Evolutionary conservation across 2,888 invertebrate genomes (phyloP).

Genomic region (Conomelus anceps): DNA sequence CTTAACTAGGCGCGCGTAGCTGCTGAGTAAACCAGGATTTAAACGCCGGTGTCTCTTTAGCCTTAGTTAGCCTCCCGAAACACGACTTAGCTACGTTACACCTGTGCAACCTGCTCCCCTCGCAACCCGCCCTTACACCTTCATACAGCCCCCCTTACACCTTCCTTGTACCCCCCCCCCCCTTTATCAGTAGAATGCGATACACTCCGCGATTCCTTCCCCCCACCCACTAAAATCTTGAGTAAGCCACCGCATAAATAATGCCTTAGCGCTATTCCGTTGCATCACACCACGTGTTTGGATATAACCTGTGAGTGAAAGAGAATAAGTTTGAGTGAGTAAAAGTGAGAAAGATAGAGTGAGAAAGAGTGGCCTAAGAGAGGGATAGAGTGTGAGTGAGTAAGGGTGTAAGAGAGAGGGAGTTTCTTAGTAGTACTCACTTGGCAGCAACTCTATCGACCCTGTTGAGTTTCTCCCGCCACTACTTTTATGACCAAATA

Average conservation of each 20-base stretch:
- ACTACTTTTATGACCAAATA: background rate
- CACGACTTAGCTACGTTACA: background rate
- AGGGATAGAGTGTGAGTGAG: background rate
- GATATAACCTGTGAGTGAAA: background rate
- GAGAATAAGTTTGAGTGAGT: background rate
- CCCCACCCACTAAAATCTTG: background rate
- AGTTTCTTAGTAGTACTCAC: background rate
- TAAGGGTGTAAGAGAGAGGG: background rate
- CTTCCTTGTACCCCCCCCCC: background rate
- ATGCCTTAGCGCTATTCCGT: background rate
- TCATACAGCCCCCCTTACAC: background rate
- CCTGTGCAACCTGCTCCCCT: background rate
- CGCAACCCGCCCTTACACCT: too few relatives aligned
- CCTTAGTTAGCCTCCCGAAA: background rate
- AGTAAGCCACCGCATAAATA: background rate
- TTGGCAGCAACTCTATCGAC: background rate
- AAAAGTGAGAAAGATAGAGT: background rate
- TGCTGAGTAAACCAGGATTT: background rate
- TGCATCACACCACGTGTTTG: background rate
- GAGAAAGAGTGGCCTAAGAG: background rate
- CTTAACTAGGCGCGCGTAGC: background rate
- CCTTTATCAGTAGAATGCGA: background rate
- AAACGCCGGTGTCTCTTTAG: background rate
- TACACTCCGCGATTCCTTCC: background rate
- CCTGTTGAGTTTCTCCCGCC: background rate